Base-by-base conservation (phyloP, 2,888 invertebrate genomes). In the Metopia argyrocephala region DNA sequence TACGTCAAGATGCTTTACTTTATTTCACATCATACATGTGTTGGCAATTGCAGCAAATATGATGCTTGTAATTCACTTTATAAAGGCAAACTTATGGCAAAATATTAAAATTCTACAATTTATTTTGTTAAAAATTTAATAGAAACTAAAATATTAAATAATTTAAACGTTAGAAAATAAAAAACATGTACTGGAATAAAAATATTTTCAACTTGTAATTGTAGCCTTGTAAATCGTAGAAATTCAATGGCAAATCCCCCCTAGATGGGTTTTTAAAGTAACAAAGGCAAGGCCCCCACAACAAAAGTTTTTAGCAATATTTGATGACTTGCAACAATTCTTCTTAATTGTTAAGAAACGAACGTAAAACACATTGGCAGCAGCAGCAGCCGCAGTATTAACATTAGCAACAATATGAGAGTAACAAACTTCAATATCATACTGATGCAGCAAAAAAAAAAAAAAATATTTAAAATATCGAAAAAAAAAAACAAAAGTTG, bases 261-360 rank as follows among this genome's bases (percentile, higher is more conserved):
- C 50, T 50, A 62, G 12, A 38, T 12, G 74, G 61, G 52, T 56
- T 61, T 81, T 85, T 64, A 76, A 73, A 76, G 83, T 84, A 83
- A 79, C 85, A 85, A 85, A 85, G 84, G 85, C 86, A 86, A 86
- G 85, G 84, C 83, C 82, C 80, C 85, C 76, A 25, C 23, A 54
- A 23, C 5, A 52, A 27, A 56, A 31, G 9, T 57, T 75, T 48
- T 59, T 52, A 62, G 54, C 65, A 73, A 86, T 86, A 85, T 85
- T 85, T 84, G 86, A 88, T 88, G 88, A 88, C 88, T 89, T 87
- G 88, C 88, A 85, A 87, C 86, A 87, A 87, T 85, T 85, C 84
- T 82, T 85, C 84, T 85, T 86, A 85, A 83, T 82, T 83, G 82
- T 80, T 78, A 18, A 48, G 65, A 21, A 69, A 57, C 23, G 38